phyloP scores from a whole-genome alignment of 2,797 vertebrate genomes.

The Limosa lapponica region DNA sequence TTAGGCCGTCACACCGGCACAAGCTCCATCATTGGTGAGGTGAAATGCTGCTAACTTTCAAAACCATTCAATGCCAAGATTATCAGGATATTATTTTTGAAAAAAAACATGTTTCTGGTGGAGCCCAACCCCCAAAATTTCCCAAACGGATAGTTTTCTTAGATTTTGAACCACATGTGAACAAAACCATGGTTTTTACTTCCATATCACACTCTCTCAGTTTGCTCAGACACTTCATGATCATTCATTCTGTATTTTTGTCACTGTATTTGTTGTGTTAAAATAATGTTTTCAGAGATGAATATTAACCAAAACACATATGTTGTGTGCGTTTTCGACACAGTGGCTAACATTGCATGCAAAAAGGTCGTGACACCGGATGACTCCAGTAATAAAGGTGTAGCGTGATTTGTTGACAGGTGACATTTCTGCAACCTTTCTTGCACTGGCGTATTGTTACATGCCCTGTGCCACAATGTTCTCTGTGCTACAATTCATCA shows the following conservation, averaged over 20 bases:
- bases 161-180: background rate
- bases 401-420: background rate
- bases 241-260: background rate
- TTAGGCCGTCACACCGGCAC: background rate
- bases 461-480: background rate
- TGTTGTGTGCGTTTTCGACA: background rate
- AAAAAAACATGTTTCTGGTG: background rate
- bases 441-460: background rate
- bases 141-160: background rate
- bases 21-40: background rate
- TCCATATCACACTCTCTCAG: background rate
- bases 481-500: slow-evolving; percentile 21
- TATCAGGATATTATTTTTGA: background rate
- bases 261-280: background rate
- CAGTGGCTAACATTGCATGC: background rate
- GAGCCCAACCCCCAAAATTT: background rate
- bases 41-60: background rate
- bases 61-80: background rate
- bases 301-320: background rate
- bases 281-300: background rate
- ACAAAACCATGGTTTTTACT: background rate
- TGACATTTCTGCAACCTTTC: slow-evolving; percentile 43
- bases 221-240: background rate
- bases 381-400: background rate
- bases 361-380: background rate